Evolutionary conservation across 2,888 invertebrate species (phyloP).

Genomic region (Pristionchus japonicus): DNA sequence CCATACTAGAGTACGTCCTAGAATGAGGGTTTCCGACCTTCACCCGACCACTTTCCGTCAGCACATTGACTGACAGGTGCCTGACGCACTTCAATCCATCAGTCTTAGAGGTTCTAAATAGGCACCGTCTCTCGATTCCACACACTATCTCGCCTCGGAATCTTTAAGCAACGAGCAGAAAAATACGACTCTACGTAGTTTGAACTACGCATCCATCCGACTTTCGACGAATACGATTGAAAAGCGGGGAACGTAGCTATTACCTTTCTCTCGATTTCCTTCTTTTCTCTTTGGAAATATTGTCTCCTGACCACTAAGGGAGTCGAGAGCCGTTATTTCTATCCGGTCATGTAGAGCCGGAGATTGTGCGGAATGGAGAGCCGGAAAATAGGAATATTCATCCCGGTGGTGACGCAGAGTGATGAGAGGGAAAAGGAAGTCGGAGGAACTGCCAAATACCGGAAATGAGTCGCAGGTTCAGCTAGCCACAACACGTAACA

Average conservation of each 20-base stretch:
- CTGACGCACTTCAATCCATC: background rate
- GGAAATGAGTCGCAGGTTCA: background rate
- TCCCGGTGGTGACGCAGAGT: too few relatives aligned
- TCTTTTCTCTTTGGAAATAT: background rate
- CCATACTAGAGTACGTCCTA: background rate
- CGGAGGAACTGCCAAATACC: background rate
- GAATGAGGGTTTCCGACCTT: background rate
- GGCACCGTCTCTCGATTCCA: background rate
- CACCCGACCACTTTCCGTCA: background rate
- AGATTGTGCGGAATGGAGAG: background rate
- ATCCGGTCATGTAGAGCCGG: too few relatives aligned
- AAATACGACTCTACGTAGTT: too few relatives aligned
- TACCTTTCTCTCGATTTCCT: background rate
- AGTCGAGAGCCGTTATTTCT: too few relatives aligned
- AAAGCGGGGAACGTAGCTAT: constrained; percentile 4
- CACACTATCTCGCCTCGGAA: background rate
- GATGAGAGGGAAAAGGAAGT: background rate
- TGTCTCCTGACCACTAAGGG: background rate
- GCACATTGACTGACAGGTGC: background rate
- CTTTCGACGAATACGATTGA: background rate
- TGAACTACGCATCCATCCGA: background rate
- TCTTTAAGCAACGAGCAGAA: background rate
- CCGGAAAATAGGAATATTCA: too few relatives aligned
- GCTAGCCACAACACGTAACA: background rate
- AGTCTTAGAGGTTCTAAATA: too few relatives aligned